phyloP scores from a whole-genome alignment of 2,888 invertebrate species.

The Lysandra bellargus region DNA sequence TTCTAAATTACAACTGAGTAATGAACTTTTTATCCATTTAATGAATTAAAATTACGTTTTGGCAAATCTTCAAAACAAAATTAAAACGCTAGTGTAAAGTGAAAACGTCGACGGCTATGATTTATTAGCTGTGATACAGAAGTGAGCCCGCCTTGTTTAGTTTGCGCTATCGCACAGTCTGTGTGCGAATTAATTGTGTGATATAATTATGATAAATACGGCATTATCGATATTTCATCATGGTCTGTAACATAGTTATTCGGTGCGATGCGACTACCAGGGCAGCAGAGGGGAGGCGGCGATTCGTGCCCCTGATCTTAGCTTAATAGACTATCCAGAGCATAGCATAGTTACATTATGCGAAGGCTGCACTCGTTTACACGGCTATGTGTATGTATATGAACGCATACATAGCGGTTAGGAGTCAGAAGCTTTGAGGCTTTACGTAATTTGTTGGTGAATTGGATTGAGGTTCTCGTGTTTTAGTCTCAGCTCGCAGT shows the following conservation, averaged over 20 bases:
- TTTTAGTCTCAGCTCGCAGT: slow-evolving; percentile 53
- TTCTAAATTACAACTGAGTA: neutral
- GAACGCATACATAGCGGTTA: slow-evolving; percentile 49
- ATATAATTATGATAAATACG: slow-evolving; percentile 19
- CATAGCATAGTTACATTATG: slow-evolving; percentile 60
- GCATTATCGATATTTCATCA: slow-evolving; percentile 1
- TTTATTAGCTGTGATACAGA: slow-evolving; percentile 34
- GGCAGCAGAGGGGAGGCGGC: slow-evolving; percentile 51
- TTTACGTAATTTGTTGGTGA: slow-evolving; percentile 72
- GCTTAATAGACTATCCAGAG: slow-evolving; percentile 54
- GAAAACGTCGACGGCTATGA: slow-evolving; percentile 37
- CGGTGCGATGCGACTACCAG: slow-evolving; percentile 54
- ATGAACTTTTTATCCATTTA: neutral
- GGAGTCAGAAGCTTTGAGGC: slow-evolving; percentile 65
- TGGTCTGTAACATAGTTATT: slow-evolving; percentile 24
- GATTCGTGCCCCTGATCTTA: slow-evolving; percentile 60
- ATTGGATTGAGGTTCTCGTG: slow-evolving; percentile 61
- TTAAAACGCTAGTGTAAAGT: slow-evolving; percentile 33
- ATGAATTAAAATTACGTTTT: slow-evolving; percentile 32
- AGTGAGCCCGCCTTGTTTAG: slow-evolving; percentile 16
- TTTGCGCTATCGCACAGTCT: slow-evolving; percentile 20
- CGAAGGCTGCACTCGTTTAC: slow-evolving; percentile 70
- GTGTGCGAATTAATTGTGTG: slow-evolving; percentile 20
- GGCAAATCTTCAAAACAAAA: slow-evolving; percentile 37
- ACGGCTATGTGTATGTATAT: slow-evolving; percentile 51